Percentiles rank a stretch among this genome's conserved stretches.
Evolutionary conservation across 1,140 invertebrate species (phyloP).

Genomic region (Caenorhabditis latens): DNA sequence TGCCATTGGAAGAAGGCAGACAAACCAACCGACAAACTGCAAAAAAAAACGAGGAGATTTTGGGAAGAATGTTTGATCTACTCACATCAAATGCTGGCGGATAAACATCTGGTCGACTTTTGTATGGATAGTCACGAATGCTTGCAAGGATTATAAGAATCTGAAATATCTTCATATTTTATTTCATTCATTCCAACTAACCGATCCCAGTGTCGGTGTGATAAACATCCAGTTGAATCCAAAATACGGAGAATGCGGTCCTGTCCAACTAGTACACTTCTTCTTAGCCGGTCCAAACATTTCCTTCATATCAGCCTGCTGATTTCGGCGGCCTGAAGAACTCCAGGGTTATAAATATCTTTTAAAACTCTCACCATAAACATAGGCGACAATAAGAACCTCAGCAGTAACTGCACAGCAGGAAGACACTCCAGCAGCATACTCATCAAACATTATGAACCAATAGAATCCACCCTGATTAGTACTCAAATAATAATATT

Average conservation of each 20-base stretch:
- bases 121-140: constrained; percentile 5
- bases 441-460: constrained; percentile 56
- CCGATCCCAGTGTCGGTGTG: constrained; percentile 11
- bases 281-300: constrained; percentile 14
- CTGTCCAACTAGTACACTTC: neutral
- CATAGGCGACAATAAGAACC: constrained; percentile 13
- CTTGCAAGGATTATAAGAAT: constrained; percentile 3
- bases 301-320: constrained; percentile 20
- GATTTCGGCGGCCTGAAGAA: neutral
- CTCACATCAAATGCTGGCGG: constrained; percentile 29
- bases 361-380: neutral
- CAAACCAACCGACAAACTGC: constrained; percentile 12
- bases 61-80: neutral
- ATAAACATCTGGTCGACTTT: neutral
- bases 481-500: neutral
- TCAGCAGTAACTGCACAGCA: constrained; percentile 38
- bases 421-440: constrained; percentile 29
- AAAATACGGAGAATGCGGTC: constrained; percentile 20
- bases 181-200: neutral
- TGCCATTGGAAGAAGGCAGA: constrained; percentile 2
- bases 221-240: constrained; percentile 46
- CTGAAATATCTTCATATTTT: neutral
- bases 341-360: no score
- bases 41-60: neutral
- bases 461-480: constrained; percentile 58